Percentiles rank a stretch among this genome's conserved stretches.
These are phyloP conservation scores for Caenorhabditis wallacei DNA, from an alignment of 2,888 invertebrate genomes.

Conservation along the genomic window DNA sequence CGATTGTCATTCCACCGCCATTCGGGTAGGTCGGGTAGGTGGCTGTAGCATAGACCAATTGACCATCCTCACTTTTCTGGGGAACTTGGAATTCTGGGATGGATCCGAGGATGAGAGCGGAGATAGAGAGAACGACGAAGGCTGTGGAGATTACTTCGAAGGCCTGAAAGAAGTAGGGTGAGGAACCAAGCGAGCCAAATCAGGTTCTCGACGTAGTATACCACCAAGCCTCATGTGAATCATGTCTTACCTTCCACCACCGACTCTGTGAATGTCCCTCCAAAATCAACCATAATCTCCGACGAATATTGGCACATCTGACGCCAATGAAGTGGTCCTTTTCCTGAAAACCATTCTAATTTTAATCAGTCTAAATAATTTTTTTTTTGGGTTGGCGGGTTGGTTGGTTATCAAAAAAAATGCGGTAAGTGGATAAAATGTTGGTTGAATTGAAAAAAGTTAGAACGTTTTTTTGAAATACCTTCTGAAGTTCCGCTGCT, in stretches of 20 bases:
- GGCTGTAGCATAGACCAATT: constrained; percentile 72
- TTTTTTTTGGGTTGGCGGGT: constrained; percentile 2
- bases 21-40: constrained; percentile 82
- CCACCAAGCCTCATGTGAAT: too few relatives aligned
- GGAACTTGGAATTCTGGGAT: constrained; percentile 83
- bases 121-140: constrained; percentile 81
- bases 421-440: constrained; percentile 6
- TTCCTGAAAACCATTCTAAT: constrained; percentile 73
- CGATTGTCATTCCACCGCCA: constrained; percentile 76
- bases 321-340: constrained; percentile 83
- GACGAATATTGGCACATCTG: constrained; percentile 79
- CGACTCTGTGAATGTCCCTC: constrained; percentile 81
- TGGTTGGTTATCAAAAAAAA: constrained; percentile 49
- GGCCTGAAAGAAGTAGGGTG: too few relatives aligned
- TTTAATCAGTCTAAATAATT: background rate
- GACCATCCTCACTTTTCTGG: constrained; percentile 72
- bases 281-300: constrained; percentile 80
- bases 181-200: too few relatives aligned
- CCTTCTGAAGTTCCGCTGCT: constrained; percentile 52
- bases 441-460: background rate
- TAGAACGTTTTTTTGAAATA: background rate
- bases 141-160: constrained; percentile 83
- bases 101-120: constrained; percentile 81
- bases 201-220: too few relatives aligned
- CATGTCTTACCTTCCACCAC: constrained; percentile 81